Evolutionary conservation across 2,797 vertebrate genomes (phyloP).

Genomic region (Sebastes elongatus): DNA sequence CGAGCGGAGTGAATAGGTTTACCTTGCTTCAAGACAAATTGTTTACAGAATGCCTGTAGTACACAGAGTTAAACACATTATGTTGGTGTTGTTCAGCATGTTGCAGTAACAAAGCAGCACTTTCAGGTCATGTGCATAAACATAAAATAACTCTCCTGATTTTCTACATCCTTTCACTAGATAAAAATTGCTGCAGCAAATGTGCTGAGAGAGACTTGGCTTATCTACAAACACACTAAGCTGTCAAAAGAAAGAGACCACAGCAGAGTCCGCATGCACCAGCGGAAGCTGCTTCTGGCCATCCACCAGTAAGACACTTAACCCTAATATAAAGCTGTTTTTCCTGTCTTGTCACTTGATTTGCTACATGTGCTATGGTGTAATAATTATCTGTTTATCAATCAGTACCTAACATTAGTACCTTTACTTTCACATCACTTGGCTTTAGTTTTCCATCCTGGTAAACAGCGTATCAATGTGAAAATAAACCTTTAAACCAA

Average conservation of each 20-base stretch:
- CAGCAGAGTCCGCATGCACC: conserved; percentile 92
- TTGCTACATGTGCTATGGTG: neutral
- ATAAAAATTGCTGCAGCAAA: conserved; percentile 96
- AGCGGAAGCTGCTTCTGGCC: conserved; percentile 95
- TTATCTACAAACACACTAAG: conserved; percentile 97
- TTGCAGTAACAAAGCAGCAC: conserved; percentile 15
- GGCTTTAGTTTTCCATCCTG: neutral
- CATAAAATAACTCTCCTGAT: conserved; percentile 29
- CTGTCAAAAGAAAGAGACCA: conserved; percentile 92
- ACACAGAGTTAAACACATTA: neutral
- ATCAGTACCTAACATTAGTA: neutral
- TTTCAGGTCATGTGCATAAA: conserved; percentile 24
- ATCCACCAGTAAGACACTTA: conserved; percentile 92
- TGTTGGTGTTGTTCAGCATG: conserved; percentile 6
- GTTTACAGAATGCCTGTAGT: neutral
- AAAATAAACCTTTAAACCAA: neutral
- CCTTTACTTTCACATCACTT: neutral
- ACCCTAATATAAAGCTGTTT: neutral
- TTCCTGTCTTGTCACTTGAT: neutral
- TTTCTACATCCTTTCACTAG: conserved; percentile 74
- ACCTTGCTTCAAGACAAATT: neutral
- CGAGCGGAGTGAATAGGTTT: neutral
- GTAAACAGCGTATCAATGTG: neutral
- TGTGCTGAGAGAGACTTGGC: conserved; percentile 98
- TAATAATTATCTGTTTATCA: neutral